phyloP scores from a whole-genome alignment of 2,797 vertebrate genomes.

The Siniperca obscura region DNA sequence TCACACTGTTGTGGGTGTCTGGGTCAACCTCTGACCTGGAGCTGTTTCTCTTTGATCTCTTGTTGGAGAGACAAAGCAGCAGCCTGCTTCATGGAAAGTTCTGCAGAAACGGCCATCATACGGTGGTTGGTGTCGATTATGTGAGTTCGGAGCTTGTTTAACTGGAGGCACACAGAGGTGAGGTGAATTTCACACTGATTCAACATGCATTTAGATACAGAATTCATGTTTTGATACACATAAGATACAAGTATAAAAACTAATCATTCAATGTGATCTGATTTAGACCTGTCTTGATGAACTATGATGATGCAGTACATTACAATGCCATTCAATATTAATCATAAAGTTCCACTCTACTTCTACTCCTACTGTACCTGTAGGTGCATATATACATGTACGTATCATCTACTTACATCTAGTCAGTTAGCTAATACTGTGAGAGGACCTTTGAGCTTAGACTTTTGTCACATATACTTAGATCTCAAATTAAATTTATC shows the following conservation, averaged over 20 bases:
- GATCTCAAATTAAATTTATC: slow-evolving; percentile 7
- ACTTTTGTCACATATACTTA: not conserved
- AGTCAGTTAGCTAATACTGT: not conserved
- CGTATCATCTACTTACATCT: not conserved
- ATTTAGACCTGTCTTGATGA: not conserved
- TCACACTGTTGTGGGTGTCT: slow-evolving; percentile 1
- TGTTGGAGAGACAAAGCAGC: slow-evolving; percentile 86
- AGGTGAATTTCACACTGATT: not conserved
- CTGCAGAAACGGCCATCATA: slow-evolving; percentile 89
- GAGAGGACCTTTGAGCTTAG: not conserved
- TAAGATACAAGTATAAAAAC: not conserved
- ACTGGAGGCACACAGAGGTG: slow-evolving; percentile 72
- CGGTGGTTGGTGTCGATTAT: slow-evolving; percentile 84
- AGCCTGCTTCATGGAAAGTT: slow-evolving; percentile 91
- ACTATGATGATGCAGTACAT: not conserved
- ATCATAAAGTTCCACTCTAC: not conserved
- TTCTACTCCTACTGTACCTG: not conserved
- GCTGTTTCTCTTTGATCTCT: slow-evolving; percentile 87
- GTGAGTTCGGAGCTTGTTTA: slow-evolving; percentile 83
- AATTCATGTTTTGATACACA: not conserved
- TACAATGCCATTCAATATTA: not conserved
- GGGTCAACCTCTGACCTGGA: slow-evolving; percentile 71
- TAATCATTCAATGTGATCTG: not conserved
- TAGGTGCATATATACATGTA: not conserved
- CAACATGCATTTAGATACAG: not conserved